Evolutionary conservation across 2,797 vertebrate genomes (phyloP).

Genomic region (Bucorvus abyssinicus): DNA sequence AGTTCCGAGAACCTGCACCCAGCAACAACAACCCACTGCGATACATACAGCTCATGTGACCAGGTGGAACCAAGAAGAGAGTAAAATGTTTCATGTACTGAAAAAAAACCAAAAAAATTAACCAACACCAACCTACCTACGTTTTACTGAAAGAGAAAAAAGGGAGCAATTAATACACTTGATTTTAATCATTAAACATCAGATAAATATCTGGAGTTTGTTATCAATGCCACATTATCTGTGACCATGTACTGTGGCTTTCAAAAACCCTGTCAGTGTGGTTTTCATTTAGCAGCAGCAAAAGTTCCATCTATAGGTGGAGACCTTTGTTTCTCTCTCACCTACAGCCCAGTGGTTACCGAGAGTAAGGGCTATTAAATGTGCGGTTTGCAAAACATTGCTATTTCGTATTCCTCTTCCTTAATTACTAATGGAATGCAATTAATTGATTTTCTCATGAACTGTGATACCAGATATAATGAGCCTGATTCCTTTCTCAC

Average conservation of each 20-base stretch:
- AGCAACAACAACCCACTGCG: background rate
- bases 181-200: background rate
- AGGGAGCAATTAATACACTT: background rate
- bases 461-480: constrained; percentile 32
- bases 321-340: background rate
- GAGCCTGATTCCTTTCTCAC: constrained; percentile 26
- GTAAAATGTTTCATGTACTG: background rate
- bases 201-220: background rate
- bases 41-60: background rate
- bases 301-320: background rate
- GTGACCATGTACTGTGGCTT: background rate
- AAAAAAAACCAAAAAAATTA: background rate
- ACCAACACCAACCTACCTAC: background rate
- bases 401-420: constrained; percentile 35
- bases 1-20: background rate
- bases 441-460: constrained; percentile 43
- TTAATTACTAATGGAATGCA: constrained; percentile 52
- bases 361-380: background rate
- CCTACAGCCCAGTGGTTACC: background rate
- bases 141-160: background rate
- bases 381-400: constrained; percentile 30
- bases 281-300: background rate
- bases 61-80: background rate
- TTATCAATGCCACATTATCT: background rate
- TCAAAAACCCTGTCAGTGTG: background rate